Evolutionary conservation across 2,797 vertebrate genomes (phyloP).

Genomic region (Champsocephalus esox): DNA sequence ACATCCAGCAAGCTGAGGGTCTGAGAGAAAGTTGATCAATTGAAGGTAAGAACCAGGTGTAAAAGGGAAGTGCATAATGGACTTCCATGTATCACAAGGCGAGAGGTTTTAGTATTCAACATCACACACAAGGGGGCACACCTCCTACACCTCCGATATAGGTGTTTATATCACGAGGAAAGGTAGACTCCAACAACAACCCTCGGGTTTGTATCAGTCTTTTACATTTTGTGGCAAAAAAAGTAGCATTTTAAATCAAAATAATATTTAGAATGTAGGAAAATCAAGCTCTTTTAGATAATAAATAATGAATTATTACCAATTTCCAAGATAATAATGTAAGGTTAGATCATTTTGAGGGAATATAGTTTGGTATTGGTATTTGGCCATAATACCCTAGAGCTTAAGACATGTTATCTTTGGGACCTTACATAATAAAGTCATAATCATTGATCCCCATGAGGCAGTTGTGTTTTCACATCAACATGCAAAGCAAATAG

Average conservation of each 20-base stretch:
- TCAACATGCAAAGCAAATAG: neutral
- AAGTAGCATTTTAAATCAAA: neutral
- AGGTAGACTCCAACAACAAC: neutral
- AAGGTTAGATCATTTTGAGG: neutral
- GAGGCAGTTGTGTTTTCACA: neutral
- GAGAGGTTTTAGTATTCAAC: neutral
- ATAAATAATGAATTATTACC: neutral
- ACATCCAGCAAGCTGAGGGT: neutral
- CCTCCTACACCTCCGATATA: neutral
- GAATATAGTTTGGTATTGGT: neutral
- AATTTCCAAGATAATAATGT: neutral
- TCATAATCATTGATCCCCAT: conserved; percentile 19
- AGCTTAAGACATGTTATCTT: too few relatives aligned
- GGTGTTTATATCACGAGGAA: neutral
- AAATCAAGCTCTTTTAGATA: neutral
- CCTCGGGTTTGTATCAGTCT: neutral
- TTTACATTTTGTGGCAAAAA: neutral
- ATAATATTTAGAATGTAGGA: neutral
- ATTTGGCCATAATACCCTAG: too few relatives aligned
- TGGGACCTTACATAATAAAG: conserved; percentile 9
- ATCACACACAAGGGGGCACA: neutral
- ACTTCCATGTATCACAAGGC: neutral
- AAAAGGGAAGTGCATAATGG: neutral
- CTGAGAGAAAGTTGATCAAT: neutral
- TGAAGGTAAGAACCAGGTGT: neutral